A percentile compares a stretch with the other conserved stretches of the same genome.
Conservation (phyloP, 2,888 invertebrate genomes). For the Cremastinae sp. region DNA sequence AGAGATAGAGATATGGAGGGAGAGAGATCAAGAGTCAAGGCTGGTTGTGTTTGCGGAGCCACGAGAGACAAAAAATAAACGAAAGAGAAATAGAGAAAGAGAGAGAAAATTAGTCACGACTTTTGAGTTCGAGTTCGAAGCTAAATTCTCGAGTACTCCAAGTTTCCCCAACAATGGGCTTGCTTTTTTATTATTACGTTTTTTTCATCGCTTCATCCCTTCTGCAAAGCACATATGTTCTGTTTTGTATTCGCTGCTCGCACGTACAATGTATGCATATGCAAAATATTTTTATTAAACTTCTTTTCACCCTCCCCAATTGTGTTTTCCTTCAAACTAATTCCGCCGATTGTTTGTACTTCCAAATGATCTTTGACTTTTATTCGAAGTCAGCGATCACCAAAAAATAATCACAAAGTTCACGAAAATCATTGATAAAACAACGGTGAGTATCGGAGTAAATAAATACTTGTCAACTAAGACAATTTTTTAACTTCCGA, state of each 20-base stretch:
- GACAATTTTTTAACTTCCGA: no score
- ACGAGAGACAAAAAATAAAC: background rate
- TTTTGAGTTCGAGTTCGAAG: constrained; percentile 9
- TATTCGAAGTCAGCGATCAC: no score
- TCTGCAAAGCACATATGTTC: constrained; percentile 5
- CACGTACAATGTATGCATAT: background rate
- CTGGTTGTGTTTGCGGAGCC: constrained; percentile 4
- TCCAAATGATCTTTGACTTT: no score
- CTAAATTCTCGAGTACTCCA: constrained; percentile 31
- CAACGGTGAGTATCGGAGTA: no score
- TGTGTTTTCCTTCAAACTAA: no score
- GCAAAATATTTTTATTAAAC: background rate
- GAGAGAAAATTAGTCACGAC: constrained; percentile 51
- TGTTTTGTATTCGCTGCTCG: background rate
- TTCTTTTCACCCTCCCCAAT: no score
- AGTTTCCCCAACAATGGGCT: constrained; percentile 9
- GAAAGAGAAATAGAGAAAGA: background rate
- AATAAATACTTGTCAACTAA: no score
- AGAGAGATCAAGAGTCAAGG: constrained; percentile 42
- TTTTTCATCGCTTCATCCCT: constrained; percentile 1
- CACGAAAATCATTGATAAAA: no score
- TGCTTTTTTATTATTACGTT: constrained; percentile 8
- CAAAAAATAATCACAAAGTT: no score
- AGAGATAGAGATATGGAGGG: constrained; percentile 22
- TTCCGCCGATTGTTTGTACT: no score